Conservation (phyloP, 2,113 vertebrate species). For the rat (Rattus norvegicus) region GRCr8 NC_086020.1:230017501-230018000, state of each 20-base stretch:
- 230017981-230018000: background rate
- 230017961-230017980: too few species aligned
- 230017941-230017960: background rate
- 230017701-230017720: background rate
- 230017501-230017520: background rate
- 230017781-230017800: background rate
- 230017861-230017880: background rate
- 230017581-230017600: background rate
- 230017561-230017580: background rate
- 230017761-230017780: conserved; percentile 29
- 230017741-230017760: background rate
- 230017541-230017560: background rate
- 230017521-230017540: background rate
- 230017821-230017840: background rate
- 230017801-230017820: background rate
- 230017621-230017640: background rate
- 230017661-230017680: too few species aligned
- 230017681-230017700: background rate
- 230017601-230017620: background rate
- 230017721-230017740: background rate
- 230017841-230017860: background rate
- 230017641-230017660: background rate
- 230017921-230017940: background rate
- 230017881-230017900: background rate
- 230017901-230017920: background rate